Evolutionary conservation across 2,113 vertebrate genomes (phyloP).

Genomic region (Alethe diademata): DNA sequence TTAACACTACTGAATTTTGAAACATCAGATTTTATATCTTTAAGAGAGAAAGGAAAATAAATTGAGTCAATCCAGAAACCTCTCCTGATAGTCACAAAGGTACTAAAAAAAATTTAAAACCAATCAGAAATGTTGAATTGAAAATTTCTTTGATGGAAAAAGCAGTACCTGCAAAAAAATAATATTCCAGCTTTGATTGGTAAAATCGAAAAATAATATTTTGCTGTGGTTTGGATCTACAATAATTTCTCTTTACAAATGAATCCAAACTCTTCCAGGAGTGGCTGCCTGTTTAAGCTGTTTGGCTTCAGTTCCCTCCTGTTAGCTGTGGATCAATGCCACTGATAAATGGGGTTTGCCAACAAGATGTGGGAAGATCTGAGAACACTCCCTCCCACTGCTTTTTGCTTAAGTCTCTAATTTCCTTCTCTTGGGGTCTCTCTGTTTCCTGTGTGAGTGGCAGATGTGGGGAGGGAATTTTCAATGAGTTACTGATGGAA

Average conservation of each 20-base stretch:
- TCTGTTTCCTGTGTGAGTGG: not conserved
- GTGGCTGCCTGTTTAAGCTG: not conserved
- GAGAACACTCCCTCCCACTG: not conserved
- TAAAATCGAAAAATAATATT: not conserved
- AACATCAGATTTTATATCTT: not conserved
- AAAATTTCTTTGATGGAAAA: constrained; percentile 5
- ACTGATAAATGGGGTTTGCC: not conserved
- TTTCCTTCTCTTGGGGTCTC: not conserved
- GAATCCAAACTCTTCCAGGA: not conserved
- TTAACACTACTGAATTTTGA: not conserved
- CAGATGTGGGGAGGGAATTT: not conserved
- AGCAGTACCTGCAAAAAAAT: not conserved
- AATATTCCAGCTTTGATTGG: not conserved
- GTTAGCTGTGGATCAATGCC: not conserved
- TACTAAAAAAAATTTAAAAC: not conserved
- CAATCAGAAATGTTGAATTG: not conserved
- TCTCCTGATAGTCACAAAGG: not conserved
- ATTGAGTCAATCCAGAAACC: not conserved
- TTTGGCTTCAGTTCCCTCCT: not conserved
- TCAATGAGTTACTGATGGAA: not conserved
- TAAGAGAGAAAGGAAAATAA: not conserved
- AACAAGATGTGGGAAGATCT: not conserved
- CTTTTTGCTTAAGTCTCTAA: not conserved
- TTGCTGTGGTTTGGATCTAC: not conserved
- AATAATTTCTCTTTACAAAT: not conserved